phyloP scores from a whole-genome alignment of 2,888 invertebrate genomes.

The Parthenolecanium corni region DNA sequence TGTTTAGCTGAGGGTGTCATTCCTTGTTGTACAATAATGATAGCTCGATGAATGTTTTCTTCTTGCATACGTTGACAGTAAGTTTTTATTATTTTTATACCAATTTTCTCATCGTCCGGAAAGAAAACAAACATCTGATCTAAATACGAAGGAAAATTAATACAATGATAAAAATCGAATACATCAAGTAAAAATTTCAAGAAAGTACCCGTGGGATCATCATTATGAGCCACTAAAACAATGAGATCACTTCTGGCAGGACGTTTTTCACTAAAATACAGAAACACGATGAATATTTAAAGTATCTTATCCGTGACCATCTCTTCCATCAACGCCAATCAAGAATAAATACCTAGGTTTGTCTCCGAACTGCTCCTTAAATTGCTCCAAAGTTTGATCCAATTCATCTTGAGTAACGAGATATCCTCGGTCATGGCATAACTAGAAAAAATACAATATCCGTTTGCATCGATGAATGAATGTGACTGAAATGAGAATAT shows the following conservation, averaged over 20 bases:
- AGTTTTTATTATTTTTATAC: conserved; percentile 96
- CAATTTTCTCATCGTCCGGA: conserved; percentile 97
- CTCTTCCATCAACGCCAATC: too few species aligned
- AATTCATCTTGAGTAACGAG: conserved; percentile 98
- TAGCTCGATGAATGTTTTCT: conserved; percentile 94
- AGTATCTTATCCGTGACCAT: too few species aligned
- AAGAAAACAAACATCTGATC: conserved; percentile 99
- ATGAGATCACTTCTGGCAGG: conserved; percentile 89
- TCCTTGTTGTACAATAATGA: conserved; percentile 94
- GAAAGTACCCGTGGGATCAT: conserved; percentile 72
- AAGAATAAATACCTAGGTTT: conserved; percentile 82
- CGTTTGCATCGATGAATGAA: background rate
- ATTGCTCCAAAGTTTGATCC: conserved; percentile 95
- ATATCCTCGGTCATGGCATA: conserved; percentile 97
- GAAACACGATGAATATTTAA: too few species aligned
- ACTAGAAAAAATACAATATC: conserved; percentile 42
- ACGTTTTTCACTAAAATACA: conserved; percentile 65
- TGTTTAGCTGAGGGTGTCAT: conserved; percentile 98
- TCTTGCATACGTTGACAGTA: conserved; percentile 99
- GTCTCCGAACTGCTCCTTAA: conserved; percentile 93
- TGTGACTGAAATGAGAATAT: background rate
- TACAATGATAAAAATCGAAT: too few species aligned
- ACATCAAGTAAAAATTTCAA: too few species aligned
- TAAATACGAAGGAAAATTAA: conserved; percentile 34
- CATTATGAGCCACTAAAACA: conserved; percentile 95